Base-by-base conservation (phyloP, 1,140 invertebrate genomes). In the Phymastichus coffea region DNA sequence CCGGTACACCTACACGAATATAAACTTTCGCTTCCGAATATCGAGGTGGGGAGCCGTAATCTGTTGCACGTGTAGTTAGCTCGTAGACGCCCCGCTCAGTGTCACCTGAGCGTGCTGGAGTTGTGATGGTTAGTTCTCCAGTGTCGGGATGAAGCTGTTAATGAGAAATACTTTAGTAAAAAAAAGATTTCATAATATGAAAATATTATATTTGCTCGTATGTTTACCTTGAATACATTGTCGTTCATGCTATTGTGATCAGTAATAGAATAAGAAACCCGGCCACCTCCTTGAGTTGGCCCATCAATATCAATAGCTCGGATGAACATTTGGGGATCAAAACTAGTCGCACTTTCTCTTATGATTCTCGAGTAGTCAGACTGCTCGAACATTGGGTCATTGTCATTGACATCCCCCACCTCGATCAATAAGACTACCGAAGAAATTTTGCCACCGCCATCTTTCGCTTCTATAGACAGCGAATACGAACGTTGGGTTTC, bases 371-470 rank as follows among this genome's bases (percentile, higher is more conserved):
- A 84, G 64, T 93, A 94, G 52, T 90, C 86, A 0, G 73, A 66
- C 25, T 84, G 80, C 52, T 90, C 86, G 74, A 95, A 95, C 0
- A 83, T 68, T 0, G 93, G 93, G 35, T 84, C 82, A 67, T 95
- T 94, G 70, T 96, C 93, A 70, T 95, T 95, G 0, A 90, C 84
- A 69, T 93, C 90, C 4, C 86, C 69, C 0, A 92, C 76, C 40
- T 89, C 87, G 9, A 94, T 82, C 12, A 87, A 85, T 28, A 87
- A 81, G 74, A 85, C 88, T 0, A 85, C 85, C 22, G 86, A 84
- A 0, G 86, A 83, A 3, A 87, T 81, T 64, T 82, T 83, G 0
- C 87, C 88, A 0, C 90, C 90, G 1, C 89, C 89, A 70, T 93
- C 91, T 52, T 82, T 85, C 2, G 90, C 90, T 55, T 90, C 87